Evolutionary conservation across 2,113 vertebrate species (phyloP), one percentile per base, ranked within the genome.

Genomic region (Hemicordylus capensis): DNA sequence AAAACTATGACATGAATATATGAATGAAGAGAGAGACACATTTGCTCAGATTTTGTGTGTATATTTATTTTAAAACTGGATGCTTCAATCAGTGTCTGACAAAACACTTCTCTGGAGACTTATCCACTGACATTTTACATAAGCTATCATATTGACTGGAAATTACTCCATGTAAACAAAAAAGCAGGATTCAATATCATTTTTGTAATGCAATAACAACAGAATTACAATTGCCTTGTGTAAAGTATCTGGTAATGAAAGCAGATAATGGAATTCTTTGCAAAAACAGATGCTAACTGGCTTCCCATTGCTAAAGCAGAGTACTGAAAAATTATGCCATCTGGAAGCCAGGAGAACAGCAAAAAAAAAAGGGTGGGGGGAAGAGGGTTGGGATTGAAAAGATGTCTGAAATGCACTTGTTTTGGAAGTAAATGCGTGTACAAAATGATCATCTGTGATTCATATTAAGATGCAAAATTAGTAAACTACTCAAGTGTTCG

Each of bases 241-340:
- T 88, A 89, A 92, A 87, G 90, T 85, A 6, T 54, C 90, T 85
- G 87, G 83, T 93, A 93, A 92, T 93, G 91, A 93, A 94, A 87
- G 87, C 82, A 92, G 90, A 94, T 94, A 93, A 94, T 93, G 84
- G 91, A 90, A 90, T 94, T 90, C 87, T 89, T 84, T 74, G 66
- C 88, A 91, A 92, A 90, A 92, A 85, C 90, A 94, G 87, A 91
- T 93, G 89, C 92, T 94, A 79, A 88, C 90, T 89, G 85, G 85
- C 87, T 94, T 85, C 85, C 89, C 76, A 80, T 63, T 54, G 87
- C 84, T 90, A 87, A 80, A 74, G 24, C 89, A 81, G 84, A 70
- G 59, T 83, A 82, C 85, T 90, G 86, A 15, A 89, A 90, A 85
- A 80, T 34, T 89, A 78, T 74, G 90, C 83, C 80, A 90, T 87